These are phyloP conservation scores for Drosophila navojoa DNA, from an alignment of 1,140 invertebrate genomes.

Conservation along the genomic window DNA sequence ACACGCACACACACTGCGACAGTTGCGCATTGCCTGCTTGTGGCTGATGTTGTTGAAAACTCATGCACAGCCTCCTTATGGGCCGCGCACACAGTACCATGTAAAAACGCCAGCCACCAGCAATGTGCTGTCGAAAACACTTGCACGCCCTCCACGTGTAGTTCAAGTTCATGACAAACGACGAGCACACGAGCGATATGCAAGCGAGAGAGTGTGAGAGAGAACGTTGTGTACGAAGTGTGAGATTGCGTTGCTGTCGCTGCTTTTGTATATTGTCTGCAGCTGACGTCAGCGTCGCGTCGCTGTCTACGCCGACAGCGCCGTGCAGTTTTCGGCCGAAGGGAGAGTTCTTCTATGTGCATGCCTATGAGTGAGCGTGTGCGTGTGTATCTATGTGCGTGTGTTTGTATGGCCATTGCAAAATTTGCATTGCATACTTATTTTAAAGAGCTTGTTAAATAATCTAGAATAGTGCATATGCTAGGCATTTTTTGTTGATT, in stretches of 20 bases:
- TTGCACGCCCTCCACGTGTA: slow-evolving; percentile 83
- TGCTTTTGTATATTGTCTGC: slow-evolving; percentile 13
- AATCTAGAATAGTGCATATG: slow-evolving; percentile 16
- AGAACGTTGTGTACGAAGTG: slow-evolving; percentile 24
- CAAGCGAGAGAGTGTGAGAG: slow-evolving; percentile 39
- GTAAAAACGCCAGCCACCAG: slow-evolving; percentile 9
- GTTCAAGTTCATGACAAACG: slow-evolving; percentile 81
- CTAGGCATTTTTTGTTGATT: slow-evolving; percentile 5
- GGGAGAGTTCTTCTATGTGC: background rate
- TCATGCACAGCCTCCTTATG: slow-evolving; percentile 65
- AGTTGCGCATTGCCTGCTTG: slow-evolving; percentile 53
- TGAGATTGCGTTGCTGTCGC: slow-evolving; percentile 30
- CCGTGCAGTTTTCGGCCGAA: slow-evolving; percentile 38
- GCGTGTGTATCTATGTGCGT: background rate
- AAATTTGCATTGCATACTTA: slow-evolving; percentile 69
- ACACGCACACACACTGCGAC: slow-evolving; percentile 10
- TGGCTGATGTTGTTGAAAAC: slow-evolving; percentile 59
- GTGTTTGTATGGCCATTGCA: background rate
- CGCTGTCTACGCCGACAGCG: slow-evolving; percentile 35
- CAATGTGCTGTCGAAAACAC: slow-evolving; percentile 57
- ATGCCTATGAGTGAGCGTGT: background rate
- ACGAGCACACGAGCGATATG: slow-evolving; percentile 51
- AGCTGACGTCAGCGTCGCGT: slow-evolving; percentile 29
- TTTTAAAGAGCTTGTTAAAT: slow-evolving; percentile 32
- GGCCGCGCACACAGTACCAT: background rate